Evolutionary conservation across 2,888 invertebrate genomes (phyloP).

Genomic region (Perdita meconis): DNA sequence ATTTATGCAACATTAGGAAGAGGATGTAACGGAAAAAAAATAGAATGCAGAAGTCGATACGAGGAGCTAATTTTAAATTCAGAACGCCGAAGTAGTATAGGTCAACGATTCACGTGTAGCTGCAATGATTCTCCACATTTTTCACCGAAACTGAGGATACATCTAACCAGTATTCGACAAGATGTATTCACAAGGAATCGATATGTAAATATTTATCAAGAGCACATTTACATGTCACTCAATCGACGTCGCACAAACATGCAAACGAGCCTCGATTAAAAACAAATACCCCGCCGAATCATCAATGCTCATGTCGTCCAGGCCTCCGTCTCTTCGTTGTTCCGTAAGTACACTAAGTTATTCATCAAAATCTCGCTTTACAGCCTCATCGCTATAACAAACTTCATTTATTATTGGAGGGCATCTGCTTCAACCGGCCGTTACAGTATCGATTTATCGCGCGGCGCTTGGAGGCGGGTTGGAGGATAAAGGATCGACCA

Average conservation of each 20-base stretch:
- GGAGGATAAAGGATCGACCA: conserved; percentile 14
- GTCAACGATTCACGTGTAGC: not conserved
- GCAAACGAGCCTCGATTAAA: too few species aligned
- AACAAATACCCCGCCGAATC: too few species aligned
- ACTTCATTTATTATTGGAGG: not conserved
- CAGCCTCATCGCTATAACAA: not conserved
- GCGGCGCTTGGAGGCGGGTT: not conserved
- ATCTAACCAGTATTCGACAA: too few species aligned
- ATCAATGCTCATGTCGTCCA: too few species aligned
- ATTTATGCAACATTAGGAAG: too few species aligned
- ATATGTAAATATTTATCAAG: too few species aligned
- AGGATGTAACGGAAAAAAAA: not conserved
- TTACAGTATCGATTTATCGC: conserved; percentile 10
- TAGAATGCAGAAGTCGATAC: not conserved
- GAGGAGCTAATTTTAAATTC: not conserved
- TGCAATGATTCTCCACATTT: not conserved
- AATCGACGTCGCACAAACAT: too few species aligned
- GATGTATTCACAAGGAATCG: too few species aligned
- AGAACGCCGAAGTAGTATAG: not conserved
- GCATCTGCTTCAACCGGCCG: not conserved
- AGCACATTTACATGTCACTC: too few species aligned
- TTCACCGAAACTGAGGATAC: too few species aligned
- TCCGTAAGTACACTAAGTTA: not conserved
- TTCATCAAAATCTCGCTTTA: not conserved
- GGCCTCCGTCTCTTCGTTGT: too few species aligned